Base-by-base conservation (phyloP, 2,888 invertebrate species). In the Drosophila pseudotakahashii region DNA sequence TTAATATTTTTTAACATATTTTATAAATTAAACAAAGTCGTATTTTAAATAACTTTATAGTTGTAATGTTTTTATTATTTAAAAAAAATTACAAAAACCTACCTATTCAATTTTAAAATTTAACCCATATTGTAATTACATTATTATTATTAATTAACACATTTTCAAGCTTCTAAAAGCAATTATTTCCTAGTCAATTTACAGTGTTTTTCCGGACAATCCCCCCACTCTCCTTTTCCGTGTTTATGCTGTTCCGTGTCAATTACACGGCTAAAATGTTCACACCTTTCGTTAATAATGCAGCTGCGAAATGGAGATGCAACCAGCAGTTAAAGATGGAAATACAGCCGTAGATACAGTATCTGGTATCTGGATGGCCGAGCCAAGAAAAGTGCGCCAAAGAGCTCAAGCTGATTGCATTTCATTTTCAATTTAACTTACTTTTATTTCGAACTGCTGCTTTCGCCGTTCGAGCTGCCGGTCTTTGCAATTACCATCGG, bases 401-500 rank as follows among this genome's bases (percentile, higher is more conserved):
- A 83, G 62, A 80, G 74, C 48, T 42, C 66, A 67, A 55, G 66
- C 76, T 77, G 79, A 82, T 88, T 78, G 79, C 76, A 88, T 88
- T 85, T 88, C 72, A 76, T 88, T 85, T 85, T 76, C 73, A 77
- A 84, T 79, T 87, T 70, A 75, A 79, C 73, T 82, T 79, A 73
- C 73, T 86, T 75, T 81, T 77, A 84, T 86, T 78, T 73, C 70
- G 74, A 81, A 41, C 32, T 75, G 62, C 52, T 66, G 47, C 66
- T 52, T 30, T 50, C 19, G 64, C 64, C 51, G 62, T 61, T 53
- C 41, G 36, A 55, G 70, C 59, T 70, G 57, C 61, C 58, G 73
- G 47, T 57, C 62, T 61, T 59, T 45, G 42, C 55, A 82, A 87
- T 87, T 82, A 81, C 85, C 81, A 62, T 55, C 62, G 63, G 41